Conservation (phyloP, 2,113 vertebrate species). For the Opisthocomus hoazin region DNA sequence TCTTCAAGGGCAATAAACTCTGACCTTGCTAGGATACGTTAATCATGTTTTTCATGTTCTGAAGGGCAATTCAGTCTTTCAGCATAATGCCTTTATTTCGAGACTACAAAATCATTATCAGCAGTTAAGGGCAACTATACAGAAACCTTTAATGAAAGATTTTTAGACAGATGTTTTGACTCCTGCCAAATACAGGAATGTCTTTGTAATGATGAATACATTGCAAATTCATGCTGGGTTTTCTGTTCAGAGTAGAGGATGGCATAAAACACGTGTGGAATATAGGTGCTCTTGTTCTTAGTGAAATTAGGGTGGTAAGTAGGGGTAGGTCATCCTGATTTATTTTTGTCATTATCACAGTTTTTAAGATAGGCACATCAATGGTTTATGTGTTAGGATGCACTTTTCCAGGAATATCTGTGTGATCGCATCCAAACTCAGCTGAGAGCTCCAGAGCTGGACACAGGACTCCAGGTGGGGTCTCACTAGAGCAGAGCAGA, state of each 20-base stretch:
- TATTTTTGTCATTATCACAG: background rate
- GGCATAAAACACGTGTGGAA: background rate
- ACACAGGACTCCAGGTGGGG: no score
- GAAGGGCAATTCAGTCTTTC: background rate
- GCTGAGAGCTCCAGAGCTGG: no score
- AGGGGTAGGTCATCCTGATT: background rate
- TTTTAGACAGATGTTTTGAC: background rate
- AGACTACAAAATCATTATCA: background rate
- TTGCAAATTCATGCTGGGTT: background rate
- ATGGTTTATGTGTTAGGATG: background rate
- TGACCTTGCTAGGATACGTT: background rate
- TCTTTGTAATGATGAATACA: background rate
- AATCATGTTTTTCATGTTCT: background rate
- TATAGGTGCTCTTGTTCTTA: background rate
- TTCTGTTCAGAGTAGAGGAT: background rate
- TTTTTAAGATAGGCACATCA: background rate
- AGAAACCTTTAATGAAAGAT: background rate
- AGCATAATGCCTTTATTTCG: background rate
- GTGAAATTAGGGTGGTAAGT: background rate
- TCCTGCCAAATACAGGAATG: background rate
- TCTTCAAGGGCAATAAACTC: conserved; percentile 26
- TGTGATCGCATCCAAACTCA: background rate
- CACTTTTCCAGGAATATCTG: background rate
- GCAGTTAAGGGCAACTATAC: background rate
- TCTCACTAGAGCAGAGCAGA: no score